A percentile compares a stretch with the other conserved stretches of the same genome.
phyloP scores from a whole-genome alignment of 2,113 vertebrate genomes.

The Hypanus sabinus region DNA sequence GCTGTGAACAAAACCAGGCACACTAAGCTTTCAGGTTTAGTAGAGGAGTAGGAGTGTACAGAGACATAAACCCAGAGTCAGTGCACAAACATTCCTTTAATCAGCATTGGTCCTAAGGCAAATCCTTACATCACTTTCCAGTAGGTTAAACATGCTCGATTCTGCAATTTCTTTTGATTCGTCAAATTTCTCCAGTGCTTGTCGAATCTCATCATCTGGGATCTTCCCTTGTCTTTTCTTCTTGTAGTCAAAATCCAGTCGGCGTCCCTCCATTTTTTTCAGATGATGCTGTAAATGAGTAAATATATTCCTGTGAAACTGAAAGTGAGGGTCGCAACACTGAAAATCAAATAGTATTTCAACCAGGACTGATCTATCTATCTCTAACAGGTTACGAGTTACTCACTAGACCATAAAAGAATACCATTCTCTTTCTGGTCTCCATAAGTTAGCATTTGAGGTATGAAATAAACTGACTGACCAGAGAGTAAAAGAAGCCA shows the following conservation, averaged over 20 bases:
- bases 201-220: conserved; percentile 86
- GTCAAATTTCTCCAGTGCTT: conserved; percentile 93
- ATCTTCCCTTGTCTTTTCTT: conserved; percentile 95
- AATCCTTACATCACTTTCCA: conserved; percentile 92
- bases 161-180: conserved; percentile 96
- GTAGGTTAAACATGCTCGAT: conserved; percentile 95
- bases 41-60: too few relatives aligned
- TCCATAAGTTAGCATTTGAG: background rate
- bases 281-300: conserved; percentile 74
- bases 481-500: background rate
- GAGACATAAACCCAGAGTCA: background rate
- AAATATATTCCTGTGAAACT: background rate
- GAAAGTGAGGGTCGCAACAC: background rate
- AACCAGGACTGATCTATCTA: background rate
- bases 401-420: background rate
- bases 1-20: background rate
- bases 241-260: conserved; percentile 97
- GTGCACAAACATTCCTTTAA: background rate
- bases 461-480: background rate
- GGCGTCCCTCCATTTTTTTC: conserved; percentile 90
- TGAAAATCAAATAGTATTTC: background rate
- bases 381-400: background rate
- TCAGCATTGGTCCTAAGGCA: background rate
- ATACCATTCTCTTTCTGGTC: background rate
- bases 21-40: background rate